Evolutionary conservation across 2,113 vertebrate genomes (phyloP), one percentile per base, ranked within the genome.

Genomic region (Cheirogaleus medius): DNA sequence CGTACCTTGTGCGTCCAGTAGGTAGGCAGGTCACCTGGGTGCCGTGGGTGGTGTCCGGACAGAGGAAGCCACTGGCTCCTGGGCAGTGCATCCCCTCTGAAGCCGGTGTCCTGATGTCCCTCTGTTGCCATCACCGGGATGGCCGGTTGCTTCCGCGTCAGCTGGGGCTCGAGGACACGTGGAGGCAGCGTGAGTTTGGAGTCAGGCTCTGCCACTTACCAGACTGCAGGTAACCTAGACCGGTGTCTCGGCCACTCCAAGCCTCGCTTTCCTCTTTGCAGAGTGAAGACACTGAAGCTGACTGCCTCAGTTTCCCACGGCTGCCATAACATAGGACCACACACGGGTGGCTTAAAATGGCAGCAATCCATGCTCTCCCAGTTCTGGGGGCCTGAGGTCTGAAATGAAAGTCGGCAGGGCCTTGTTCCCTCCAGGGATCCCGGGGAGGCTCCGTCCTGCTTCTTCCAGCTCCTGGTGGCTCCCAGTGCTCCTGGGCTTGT

Each of bases 231-330:
- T 4, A 2, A 34, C 34, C 13, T 12, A 42, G 34, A 76, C 34
- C 15, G 9, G 25, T 25, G 15, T 42, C 71, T 63, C 10, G 4
- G 27, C 42, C 34, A 32, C 5, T 12, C 37, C 44, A 1, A 18
- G 17, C 10, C 21, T 71, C 32, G 6, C 23, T 20, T 14, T 23
- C 34, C 25, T 56, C 5, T 14, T 49, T 6, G 6, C 0, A 5
- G 37, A 27, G 17, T 23, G 27, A 60, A 32, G 54, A 14, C 0
- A 1, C 39, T 0, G 2, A 71, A n/a, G 32, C 47, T 17, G 0
- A 1, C 1, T 0, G 4, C 10, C 0, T 12, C 11, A 0, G 13
- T 14, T 27, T 32, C 58, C 82, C 0, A 0, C 4, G 32, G 76
- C 83, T 25, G 1, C 83, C 1, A 0, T 6, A 29, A 25, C 1